These are phyloP conservation scores for Amblyjoppa proteus DNA, from an alignment of 2,888 invertebrate species.

Conservation along the genomic window DNA sequence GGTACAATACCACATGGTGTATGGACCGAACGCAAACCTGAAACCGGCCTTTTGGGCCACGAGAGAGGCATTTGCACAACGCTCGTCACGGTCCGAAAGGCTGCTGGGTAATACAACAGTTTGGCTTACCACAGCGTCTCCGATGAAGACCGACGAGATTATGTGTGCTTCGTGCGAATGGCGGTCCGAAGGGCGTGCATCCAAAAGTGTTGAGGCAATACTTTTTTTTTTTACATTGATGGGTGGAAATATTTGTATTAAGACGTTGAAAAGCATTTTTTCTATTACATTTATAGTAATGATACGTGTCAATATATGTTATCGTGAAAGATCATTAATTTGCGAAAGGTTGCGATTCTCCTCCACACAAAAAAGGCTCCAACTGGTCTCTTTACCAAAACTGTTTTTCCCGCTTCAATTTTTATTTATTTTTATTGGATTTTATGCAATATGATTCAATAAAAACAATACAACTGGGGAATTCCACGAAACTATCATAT, in stretches of 20 bases:
- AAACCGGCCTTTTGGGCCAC: conserved; percentile 30
- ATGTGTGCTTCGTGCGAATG: neutral
- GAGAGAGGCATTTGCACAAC: conserved; percentile 41
- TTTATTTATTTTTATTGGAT: neutral
- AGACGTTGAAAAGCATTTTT: too few relatives aligned
- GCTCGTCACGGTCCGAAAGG: conserved; percentile 2
- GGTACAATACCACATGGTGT: neutral
- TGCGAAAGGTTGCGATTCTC: too few relatives aligned
- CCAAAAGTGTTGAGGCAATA: neutral
- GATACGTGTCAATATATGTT: too few relatives aligned
- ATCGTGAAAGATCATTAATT: too few relatives aligned
- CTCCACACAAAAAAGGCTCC: too few relatives aligned
- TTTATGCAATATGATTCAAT: neutral
- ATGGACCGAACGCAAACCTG: conserved; percentile 32
- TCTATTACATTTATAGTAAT: too few relatives aligned
- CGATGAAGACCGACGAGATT: neutral
- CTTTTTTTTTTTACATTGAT: neutral
- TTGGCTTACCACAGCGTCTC: conserved; percentile 16
- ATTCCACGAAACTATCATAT: conserved; percentile 1
- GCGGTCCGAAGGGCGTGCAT: neutral
- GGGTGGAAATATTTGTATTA: too few relatives aligned
- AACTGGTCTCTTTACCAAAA: too few relatives aligned
- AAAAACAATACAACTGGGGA: neutral
- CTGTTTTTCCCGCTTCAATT: too few relatives aligned
- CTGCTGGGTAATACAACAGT: conserved; percentile 5